Percentiles rank a stretch among this genome's conserved stretches.
Conservation (phyloP, 2,888 invertebrate species). For the Eustalomyia histrio region DNA sequence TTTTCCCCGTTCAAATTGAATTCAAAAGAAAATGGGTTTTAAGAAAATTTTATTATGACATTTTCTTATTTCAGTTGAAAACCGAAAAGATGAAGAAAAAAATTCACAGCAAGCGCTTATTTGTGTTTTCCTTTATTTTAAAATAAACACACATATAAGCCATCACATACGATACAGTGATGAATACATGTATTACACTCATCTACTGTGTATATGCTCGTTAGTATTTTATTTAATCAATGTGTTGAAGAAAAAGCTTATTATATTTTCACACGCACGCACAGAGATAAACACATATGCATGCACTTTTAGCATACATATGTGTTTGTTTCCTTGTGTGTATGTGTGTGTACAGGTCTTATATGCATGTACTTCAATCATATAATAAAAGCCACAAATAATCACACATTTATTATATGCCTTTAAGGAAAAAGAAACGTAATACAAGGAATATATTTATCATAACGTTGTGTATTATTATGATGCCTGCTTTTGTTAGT, state of each 20-base stretch:
- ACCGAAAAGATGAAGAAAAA: background rate
- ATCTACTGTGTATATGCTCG: background rate
- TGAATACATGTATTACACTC: background rate
- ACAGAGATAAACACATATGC: background rate
- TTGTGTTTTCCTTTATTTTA: background rate
- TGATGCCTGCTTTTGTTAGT: slow-evolving; percentile 27
- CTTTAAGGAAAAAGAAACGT: slow-evolving; percentile 37
- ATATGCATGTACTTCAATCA: slow-evolving; percentile 56
- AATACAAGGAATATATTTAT: background rate
- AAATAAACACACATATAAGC: slow-evolving; percentile 16
- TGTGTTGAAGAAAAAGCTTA: slow-evolving; percentile 18
- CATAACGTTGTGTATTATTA: slow-evolving; percentile 3
- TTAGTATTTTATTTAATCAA: slow-evolving; percentile 37
- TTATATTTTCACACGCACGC: slow-evolving; percentile 18
- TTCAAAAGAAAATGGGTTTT: slow-evolving; percentile 1
- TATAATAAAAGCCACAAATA: slow-evolving; percentile 71
- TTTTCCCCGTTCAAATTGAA: background rate
- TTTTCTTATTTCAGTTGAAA: background rate
- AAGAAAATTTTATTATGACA: slow-evolving; percentile 8
- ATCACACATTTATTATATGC: slow-evolving; percentile 73
- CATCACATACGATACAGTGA: slow-evolving; percentile 17
- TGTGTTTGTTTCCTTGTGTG: background rate
- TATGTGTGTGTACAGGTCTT: background rate
- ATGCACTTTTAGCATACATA: background rate
- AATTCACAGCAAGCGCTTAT: background rate